phyloP scores from a whole-genome alignment of 2,888 invertebrate genomes.

The Lysandra coridon region DNA sequence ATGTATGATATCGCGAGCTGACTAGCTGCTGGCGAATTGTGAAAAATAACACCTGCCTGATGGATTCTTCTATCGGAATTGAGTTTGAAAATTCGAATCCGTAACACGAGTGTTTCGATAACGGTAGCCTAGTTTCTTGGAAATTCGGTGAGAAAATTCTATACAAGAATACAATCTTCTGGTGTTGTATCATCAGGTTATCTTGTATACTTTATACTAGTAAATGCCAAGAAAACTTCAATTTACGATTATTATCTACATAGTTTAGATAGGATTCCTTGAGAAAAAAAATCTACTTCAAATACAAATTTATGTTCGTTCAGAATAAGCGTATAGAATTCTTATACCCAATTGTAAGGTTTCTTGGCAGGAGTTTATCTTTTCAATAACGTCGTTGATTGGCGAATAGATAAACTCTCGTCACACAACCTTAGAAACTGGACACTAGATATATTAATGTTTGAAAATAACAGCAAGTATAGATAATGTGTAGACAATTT shows the following conservation, averaged over 20 bases:
- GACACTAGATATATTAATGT: too few relatives aligned
- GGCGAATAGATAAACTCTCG: too few relatives aligned
- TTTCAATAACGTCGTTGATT: too few relatives aligned
- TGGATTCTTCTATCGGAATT: slow-evolving; percentile 5
- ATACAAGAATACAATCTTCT: neutral
- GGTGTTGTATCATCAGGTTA: neutral
- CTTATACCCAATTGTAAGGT: too few relatives aligned
- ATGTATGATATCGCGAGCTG: slow-evolving; percentile 9
- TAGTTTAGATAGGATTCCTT: too few relatives aligned
- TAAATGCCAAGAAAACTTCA: neutral
- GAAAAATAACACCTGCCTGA: slow-evolving; percentile 19
- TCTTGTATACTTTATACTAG: neutral
- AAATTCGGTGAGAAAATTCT: neutral
- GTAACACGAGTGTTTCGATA: slow-evolving; percentile 9
- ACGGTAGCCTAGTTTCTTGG: slow-evolving; percentile 11
- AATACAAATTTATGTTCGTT: too few relatives aligned
- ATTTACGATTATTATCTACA: too few relatives aligned
- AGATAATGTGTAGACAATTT: neutral
- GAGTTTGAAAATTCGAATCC: slow-evolving; percentile 6
- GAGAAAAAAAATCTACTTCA: too few relatives aligned
- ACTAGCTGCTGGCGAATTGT: slow-evolving; percentile 6
- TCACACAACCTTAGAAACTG: too few relatives aligned
- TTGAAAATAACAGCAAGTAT: neutral
- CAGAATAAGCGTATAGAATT: too few relatives aligned
- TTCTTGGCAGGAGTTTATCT: too few relatives aligned